These are phyloP conservation scores for Melanophora roralis DNA, from an alignment of 2,888 invertebrate genomes.

Conservation along the genomic window DNA sequence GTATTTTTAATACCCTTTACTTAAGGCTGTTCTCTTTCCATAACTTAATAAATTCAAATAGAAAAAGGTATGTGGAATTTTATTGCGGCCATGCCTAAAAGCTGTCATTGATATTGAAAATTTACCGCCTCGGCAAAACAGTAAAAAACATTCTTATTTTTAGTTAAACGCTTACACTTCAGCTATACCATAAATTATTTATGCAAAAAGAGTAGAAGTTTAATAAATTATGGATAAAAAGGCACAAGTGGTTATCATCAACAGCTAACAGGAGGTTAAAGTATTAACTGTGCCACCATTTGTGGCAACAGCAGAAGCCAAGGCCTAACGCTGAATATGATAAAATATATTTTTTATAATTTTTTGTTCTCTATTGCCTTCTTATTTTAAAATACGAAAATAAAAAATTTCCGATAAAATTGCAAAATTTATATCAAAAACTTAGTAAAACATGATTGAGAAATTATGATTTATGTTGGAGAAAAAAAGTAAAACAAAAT, in stretches of 20 bases:
- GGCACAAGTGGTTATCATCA: slow-evolving; percentile 53
- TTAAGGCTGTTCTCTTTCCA: background rate
- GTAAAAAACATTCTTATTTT: slow-evolving; percentile 36
- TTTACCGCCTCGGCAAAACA: background rate
- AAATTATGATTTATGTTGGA: slow-evolving; percentile 57
- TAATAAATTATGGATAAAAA: slow-evolving; percentile 46
- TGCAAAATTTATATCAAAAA: slow-evolving; percentile 60
- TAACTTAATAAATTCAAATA: background rate
- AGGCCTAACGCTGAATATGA: background rate
- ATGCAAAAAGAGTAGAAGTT: slow-evolving; percentile 35
- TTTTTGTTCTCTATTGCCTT: background rate
- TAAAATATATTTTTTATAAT: background rate
- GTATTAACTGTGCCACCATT: background rate
- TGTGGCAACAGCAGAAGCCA: background rate
- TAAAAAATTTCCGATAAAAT: slow-evolving; percentile 30
- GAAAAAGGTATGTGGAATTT: background rate
- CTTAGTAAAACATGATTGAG: slow-evolving; percentile 58
- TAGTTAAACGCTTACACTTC: slow-evolving; percentile 36
- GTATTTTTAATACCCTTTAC: background rate
- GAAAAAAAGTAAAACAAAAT: background rate
- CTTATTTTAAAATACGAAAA: too few relatives aligned
- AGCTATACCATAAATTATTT: slow-evolving; percentile 47
- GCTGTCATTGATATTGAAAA: background rate
- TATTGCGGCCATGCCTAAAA: background rate
- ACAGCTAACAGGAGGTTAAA: slow-evolving; percentile 21